Percentiles rank a stretch among this genome's conserved stretches.
These are phyloP conservation scores for Papilio polyxenes DNA, from an alignment of 1,140 invertebrate species.

Conservation along the genomic window DNA sequence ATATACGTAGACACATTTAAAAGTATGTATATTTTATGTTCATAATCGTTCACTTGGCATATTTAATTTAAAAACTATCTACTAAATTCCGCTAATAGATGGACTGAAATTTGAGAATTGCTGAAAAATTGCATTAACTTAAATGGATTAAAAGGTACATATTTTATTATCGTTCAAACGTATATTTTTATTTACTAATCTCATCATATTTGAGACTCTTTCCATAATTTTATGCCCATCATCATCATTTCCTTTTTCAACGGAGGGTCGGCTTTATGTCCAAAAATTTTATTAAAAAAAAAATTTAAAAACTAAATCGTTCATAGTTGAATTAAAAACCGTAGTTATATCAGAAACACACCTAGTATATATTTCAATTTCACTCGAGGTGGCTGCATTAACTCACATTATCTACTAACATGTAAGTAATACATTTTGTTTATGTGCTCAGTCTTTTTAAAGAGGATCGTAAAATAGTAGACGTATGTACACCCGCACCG, in stretches of 20 bases:
- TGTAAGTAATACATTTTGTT: conserved; percentile 32
- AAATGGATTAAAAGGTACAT: no score
- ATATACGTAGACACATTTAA: conserved; percentile 36
- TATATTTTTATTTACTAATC: no score
- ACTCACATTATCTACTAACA: conserved; percentile 23
- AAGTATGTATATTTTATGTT: conserved; percentile 34
- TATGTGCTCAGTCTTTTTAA: conserved; percentile 26
- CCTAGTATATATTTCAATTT: not conserved
- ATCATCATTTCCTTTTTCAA: no score
- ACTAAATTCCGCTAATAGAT: not conserved
- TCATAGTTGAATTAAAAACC: not conserved
- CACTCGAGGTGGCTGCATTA: conserved; percentile 17
- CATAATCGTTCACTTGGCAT: not conserved
- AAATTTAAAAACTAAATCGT: not conserved
- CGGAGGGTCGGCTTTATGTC: no score
- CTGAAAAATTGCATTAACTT: no score
- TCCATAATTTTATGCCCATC: no score
- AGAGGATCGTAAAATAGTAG: conserved; percentile 28
- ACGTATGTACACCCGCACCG: not conserved
- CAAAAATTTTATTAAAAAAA: no score
- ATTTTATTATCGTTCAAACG: no score
- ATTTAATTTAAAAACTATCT: not conserved
- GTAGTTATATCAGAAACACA: not conserved
- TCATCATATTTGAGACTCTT: no score
- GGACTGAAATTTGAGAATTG: no score